Conservation (phyloP, 2,888 invertebrate species). For the Artemia sinica region DNA sequence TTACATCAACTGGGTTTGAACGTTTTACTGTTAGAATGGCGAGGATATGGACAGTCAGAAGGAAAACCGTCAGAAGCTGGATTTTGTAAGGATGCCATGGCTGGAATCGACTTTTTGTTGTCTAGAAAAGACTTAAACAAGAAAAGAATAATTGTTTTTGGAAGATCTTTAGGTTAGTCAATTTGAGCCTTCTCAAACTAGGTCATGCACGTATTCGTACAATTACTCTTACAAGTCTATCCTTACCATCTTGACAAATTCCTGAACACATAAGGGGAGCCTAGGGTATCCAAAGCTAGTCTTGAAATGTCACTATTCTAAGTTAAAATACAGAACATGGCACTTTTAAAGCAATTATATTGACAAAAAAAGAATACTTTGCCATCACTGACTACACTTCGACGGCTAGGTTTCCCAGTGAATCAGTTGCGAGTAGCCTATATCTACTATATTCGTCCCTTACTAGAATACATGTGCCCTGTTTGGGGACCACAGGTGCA, state of each 20-base stretch:
- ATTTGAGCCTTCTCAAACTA: neutral
- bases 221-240: too few species aligned
- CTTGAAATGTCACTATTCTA: too few species aligned
- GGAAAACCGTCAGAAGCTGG: constrained; percentile 74
- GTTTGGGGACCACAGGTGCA: too few species aligned
- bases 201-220: too few species aligned
- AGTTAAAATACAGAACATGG: neutral
- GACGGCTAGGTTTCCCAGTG: neutral
- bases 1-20: constrained; percentile 67
- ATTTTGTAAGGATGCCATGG: constrained; percentile 66
- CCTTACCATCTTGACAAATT: too few species aligned
- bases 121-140: constrained; percentile 65
- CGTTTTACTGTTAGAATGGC: constrained; percentile 77
- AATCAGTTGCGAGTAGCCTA: too few species aligned
- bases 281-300: too few species aligned
- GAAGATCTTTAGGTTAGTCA: constrained; percentile 56
- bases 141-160: constrained; percentile 69
- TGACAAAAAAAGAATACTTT: constrained; percentile 14
- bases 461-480: too few species aligned
- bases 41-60: constrained; percentile 78
- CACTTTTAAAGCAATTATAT: neutral
- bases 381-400: constrained; percentile 27
- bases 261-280: too few species aligned
- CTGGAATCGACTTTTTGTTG: constrained; percentile 65
- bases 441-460: too few species aligned